Conservation (phyloP, 2,888 invertebrate genomes). For the Lomographa bimaculata region DNA sequence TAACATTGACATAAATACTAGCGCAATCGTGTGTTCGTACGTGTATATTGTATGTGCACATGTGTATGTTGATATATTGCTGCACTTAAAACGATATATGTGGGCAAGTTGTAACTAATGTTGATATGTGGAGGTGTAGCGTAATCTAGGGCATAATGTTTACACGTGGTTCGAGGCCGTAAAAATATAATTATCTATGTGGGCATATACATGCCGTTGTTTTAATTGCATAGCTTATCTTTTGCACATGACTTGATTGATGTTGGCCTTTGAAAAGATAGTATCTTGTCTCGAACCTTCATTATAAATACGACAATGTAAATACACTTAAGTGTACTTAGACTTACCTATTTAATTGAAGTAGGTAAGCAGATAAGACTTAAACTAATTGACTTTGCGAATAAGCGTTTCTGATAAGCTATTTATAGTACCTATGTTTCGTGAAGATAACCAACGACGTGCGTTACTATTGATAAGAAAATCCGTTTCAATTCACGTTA, state of each 20-base stretch:
- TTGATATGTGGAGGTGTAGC: constrained; percentile 57
- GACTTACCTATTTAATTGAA: no score
- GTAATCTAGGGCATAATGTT: constrained; percentile 70
- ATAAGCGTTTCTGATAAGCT: no score
- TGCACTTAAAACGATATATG: constrained; percentile 53
- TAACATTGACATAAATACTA: constrained; percentile 81
- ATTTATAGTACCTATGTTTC: no score
- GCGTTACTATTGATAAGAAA: no score
- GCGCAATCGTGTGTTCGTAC: constrained; percentile 51
- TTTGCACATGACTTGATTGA: constrained; percentile 27
- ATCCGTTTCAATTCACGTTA: no score
- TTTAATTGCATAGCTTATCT: constrained; percentile 53
- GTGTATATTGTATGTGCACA: constrained; percentile 32
- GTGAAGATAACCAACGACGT: no score
- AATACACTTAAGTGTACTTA: no score
- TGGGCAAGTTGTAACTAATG: constrained; percentile 51
- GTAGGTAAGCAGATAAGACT: no score
- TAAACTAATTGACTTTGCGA: no score
- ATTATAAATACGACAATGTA: no score
- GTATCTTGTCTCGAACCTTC: no score
- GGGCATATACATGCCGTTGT: constrained; percentile 44
- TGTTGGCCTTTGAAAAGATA: constrained; percentile 15
- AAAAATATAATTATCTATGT: constrained; percentile 41
- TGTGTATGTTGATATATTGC: constrained; percentile 58
- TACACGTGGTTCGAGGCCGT: constrained; percentile 63